Percentiles rank a stretch among this genome's conserved stretches.
Conservation (phyloP, 2,888 invertebrate genomes). For the Dicyrtomina minuta region DNA sequence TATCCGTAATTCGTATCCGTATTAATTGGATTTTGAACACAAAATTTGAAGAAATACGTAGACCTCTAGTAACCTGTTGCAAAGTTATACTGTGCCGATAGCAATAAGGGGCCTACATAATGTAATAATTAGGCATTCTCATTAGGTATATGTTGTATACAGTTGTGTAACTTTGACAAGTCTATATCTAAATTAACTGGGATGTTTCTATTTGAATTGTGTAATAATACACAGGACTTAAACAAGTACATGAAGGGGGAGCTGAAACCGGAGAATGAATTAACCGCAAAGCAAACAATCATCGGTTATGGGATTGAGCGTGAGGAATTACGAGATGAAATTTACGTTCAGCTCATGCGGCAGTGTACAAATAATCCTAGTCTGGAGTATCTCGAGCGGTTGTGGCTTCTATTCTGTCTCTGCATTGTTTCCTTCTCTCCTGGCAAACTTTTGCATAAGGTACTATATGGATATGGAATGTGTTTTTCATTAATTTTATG, state of each 20-base stretch:
- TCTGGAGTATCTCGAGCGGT: constrained; percentile 76
- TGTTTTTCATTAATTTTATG: background rate
- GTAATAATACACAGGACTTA: constrained; percentile 66
- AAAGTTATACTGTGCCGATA: no score
- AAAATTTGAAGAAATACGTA: no score
- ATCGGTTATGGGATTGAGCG: constrained; percentile 85
- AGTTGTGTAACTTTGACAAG: no score
- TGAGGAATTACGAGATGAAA: constrained; percentile 88
- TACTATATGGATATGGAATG: constrained; percentile 48
- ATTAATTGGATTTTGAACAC: no score
- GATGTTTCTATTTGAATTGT: background rate
- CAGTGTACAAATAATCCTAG: constrained; percentile 88
- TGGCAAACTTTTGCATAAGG: constrained; percentile 74
- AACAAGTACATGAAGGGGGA: constrained; percentile 89
- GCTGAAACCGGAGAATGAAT: constrained; percentile 77
- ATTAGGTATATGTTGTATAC: no score
- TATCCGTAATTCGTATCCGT: no score
- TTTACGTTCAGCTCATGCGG: constrained; percentile 82
- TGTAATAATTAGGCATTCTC: no score
- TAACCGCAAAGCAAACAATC: constrained; percentile 78
- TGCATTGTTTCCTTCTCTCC: constrained; percentile 92
- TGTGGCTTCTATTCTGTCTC: constrained; percentile 86
- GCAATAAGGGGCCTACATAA: no score
- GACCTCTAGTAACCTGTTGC: no score
- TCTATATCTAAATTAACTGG: no score